Percentiles rank a stretch among this genome's conserved stretches.
These are phyloP conservation scores for Diadegma fenestrale DNA, from an alignment of 2,888 invertebrate genomes.

Conservation along the genomic window DNA sequence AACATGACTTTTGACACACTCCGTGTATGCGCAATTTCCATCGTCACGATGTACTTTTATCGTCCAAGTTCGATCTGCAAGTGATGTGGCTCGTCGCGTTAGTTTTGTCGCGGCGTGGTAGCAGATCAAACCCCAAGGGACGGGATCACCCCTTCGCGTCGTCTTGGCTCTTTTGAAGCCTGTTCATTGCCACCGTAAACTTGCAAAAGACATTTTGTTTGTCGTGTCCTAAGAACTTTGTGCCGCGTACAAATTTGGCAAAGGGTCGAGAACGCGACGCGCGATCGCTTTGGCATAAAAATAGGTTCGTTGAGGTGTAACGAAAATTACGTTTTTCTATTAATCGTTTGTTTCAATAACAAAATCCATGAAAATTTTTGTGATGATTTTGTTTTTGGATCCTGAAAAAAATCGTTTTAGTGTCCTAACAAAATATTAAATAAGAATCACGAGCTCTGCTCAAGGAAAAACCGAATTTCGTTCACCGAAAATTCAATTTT, in stretches of 20 bases:
- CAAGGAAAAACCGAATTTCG: too few species aligned
- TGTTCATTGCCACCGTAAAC: not conserved
- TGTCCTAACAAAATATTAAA: too few species aligned
- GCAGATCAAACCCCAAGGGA: slow-evolving; percentile 36
- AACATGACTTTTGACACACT: not conserved
- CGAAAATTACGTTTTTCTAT: too few species aligned
- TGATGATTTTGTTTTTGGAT: too few species aligned
- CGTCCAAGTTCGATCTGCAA: slow-evolving; percentile 1
- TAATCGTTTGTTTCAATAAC: too few species aligned
- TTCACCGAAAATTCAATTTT: too few species aligned
- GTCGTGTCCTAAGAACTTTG: not conserved
- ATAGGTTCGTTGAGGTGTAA: too few species aligned
- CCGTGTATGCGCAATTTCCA: not conserved
- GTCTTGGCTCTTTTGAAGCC: slow-evolving; percentile 58
- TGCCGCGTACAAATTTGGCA: not conserved
- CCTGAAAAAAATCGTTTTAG: too few species aligned
- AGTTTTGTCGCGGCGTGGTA: slow-evolving; percentile 12
- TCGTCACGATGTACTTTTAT: not conserved
- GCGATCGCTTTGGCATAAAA: not conserved
- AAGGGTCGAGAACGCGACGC: not conserved
- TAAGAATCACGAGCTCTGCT: too few species aligned
- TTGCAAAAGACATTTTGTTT: slow-evolving; percentile 22
- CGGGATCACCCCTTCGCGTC: slow-evolving; percentile 31
- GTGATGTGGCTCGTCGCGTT: slow-evolving; percentile 25
- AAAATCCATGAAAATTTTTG: too few species aligned